Evolutionary conservation across 2,888 invertebrate genomes (phyloP), one percentile per base, ranked within the genome.

Genomic region (Dryobotodes eremita): DNA sequence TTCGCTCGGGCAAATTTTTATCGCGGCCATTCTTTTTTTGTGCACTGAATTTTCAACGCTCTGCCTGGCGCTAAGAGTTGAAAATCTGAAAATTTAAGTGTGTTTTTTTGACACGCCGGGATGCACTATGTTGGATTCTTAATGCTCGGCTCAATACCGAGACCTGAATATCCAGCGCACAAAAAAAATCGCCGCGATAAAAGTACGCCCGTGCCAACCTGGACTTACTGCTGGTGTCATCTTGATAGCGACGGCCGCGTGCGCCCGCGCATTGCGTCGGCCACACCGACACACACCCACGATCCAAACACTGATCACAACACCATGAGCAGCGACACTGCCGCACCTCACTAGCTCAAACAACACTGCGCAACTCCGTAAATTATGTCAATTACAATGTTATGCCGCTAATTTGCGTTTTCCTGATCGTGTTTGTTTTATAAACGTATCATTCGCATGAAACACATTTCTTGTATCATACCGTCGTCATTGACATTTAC

Each of bases 371-470:
- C 13, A 46, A 17, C 36, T 61, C 17, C 59, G 50, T 62, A 23
- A 77, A 72, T 86, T 81, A 81, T 75, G n/a, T 57, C 82, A 71
- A 80, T 74, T 74, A 55, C 57, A 71, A 8, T 53, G 53, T 71
- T 61, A 48, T 59, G n/a, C 20, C 50, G 23, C 75, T 84, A 83
- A 86, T 88, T 84, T 70, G 71, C 69, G 42, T 65, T 83, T 80
- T 74, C 61, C 75, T 79, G 64, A 71, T 57, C 71, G 31, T 80
- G 72, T 85, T 86, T 75, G 69, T 79, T 86, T 82, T 75, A 68
- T 70, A 77, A 73, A 80, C 62, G n/a, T 55, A 77, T 71, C 53
- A 74, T 69, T 78, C 65, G 71, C 62, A 65, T 81, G 62, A 61
- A 79, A 73, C 59, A 73, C 79, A 79, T 81, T 77, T 61, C 55